These are phyloP conservation scores for Tangara arthus DNA, from an alignment of 2,797 vertebrate species.

Conservation along the genomic window DNA sequence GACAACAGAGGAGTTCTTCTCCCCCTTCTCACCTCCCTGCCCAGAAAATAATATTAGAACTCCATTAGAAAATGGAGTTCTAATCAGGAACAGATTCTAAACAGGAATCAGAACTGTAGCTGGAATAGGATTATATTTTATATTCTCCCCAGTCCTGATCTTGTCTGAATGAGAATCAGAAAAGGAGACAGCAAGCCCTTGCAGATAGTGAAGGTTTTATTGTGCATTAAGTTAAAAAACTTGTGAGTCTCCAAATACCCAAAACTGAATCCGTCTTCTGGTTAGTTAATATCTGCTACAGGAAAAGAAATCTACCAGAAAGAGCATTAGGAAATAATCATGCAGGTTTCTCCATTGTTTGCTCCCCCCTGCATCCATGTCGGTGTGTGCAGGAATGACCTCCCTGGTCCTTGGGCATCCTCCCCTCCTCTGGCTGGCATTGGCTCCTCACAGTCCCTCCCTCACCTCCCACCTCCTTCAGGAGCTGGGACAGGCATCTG, in stretches of 20 bases:
- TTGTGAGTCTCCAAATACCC: background rate
- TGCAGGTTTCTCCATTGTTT: background rate
- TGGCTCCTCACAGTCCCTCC: background rate
- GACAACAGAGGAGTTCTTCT: background rate
- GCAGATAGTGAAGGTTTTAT: background rate
- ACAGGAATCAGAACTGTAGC: background rate
- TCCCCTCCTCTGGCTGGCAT: background rate
- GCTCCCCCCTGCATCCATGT: too few species aligned
- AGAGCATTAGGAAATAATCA: background rate
- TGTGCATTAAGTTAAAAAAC: background rate
- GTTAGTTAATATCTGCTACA: background rate
- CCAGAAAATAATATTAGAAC: background rate
- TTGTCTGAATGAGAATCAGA: background rate
- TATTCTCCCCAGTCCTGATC: background rate
- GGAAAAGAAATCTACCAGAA: background rate
- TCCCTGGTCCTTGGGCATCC: too few species aligned
- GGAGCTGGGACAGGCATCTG: background rate
- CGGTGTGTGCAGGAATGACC: background rate
- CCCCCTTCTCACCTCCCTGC: background rate
- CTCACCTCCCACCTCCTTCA: background rate
- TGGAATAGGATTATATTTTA: background rate
- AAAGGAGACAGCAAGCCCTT: background rate
- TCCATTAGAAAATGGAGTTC: background rate
- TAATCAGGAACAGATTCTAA: too few species aligned
- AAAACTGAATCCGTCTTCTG: background rate